Evolutionary conservation across 2,797 vertebrate species (phyloP), one percentile per base, ranked within the genome.

Genomic region (Dicrostonyx torquatus): DNA sequence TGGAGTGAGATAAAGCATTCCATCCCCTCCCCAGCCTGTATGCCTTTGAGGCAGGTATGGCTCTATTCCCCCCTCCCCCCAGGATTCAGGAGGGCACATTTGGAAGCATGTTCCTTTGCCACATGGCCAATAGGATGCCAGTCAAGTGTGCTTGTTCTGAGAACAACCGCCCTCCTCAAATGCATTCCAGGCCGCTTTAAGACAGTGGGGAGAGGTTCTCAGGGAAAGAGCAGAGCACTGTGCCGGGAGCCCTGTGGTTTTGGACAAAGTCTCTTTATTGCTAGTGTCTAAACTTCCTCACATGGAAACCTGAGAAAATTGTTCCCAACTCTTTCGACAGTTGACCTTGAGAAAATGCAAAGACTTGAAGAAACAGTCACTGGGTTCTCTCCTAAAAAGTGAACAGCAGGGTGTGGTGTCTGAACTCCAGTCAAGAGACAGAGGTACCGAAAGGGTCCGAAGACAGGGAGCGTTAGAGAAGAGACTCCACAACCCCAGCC

Each of bases 201-300:
- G n/a, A 7, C 43, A 10, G 14, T 13, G 0, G 34, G 26, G 9
- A 60, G 58, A 62, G 12, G 12, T 24, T 37, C 58, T 18, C 10
- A 55, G 2, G 40, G 26, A 6, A 55, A 60, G 24, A 13, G 17
- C 58, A n/a, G 24, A 14, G 80, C 1, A 0, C 17, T 4, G 13
- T 0, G 1, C 18, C 73, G 29, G 26, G 66, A 45, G 34, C 53
- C 45, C 3, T 1, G 10, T 22, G 40, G 40, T 26, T 37, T 34
- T 4, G 1, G 24, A 26, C n/a, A 93, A 83, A 29, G n/a, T 8
- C 53, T 48, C 31, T 2, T 31, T 0, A 0, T 15, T 13, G 26
- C 22, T 48, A 55, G 60, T 1, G 31, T 2, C 53, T 18, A 20
- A 20, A 14, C 20, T 26, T 80, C 37, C 58, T 34, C 22, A 22